Evolutionary conservation across 2,888 invertebrate genomes (phyloP).

Genomic region (Ormyrus nitidulus): DNA sequence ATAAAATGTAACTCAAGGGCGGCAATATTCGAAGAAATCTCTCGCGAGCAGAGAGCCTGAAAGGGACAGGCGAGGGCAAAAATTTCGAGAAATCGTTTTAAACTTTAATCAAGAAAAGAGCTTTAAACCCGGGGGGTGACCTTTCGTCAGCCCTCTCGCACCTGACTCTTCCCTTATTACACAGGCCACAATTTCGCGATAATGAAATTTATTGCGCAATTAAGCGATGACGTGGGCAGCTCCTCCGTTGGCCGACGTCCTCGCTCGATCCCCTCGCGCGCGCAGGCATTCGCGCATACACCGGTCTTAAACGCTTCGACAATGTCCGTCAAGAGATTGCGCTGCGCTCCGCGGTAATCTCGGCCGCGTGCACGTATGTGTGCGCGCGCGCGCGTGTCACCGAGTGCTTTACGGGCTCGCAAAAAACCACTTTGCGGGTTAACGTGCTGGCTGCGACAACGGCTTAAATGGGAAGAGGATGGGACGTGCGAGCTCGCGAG

Average conservation of each 20-base stretch:
- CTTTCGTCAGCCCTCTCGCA: not conserved
- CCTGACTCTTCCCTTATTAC: not conserved
- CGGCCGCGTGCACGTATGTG: not conserved
- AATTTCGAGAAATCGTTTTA: conserved; percentile 3
- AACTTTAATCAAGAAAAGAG: not conserved
- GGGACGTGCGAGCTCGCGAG: not conserved
- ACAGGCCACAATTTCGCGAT: conserved; percentile 15
- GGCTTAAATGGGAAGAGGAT: not conserved
- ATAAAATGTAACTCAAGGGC: conserved; percentile 21
- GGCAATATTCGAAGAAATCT: not conserved
- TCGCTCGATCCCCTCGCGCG: too few species aligned
- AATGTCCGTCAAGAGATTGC: conserved; percentile 48
- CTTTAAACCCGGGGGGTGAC: not conserved
- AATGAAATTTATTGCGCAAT: conserved; percentile 46
- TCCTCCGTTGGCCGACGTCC: not conserved
- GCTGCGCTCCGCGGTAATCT: conserved; percentile 12
- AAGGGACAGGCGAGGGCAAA: not conserved
- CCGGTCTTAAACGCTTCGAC: conserved; percentile 41
- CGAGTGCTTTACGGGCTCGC: conserved; percentile 40
- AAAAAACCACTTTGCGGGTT: conserved; percentile 54
- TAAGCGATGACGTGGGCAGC: not conserved
- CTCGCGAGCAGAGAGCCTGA: not conserved
- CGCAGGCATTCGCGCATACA: too few species aligned
- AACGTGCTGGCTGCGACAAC: conserved; percentile 4
- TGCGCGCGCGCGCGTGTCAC: not conserved